Percentiles rank a stretch among this genome's conserved stretches.
phyloP scores from a whole-genome alignment of 2,888 invertebrate species.

The Sphaerophoria rueppellii region DNA sequence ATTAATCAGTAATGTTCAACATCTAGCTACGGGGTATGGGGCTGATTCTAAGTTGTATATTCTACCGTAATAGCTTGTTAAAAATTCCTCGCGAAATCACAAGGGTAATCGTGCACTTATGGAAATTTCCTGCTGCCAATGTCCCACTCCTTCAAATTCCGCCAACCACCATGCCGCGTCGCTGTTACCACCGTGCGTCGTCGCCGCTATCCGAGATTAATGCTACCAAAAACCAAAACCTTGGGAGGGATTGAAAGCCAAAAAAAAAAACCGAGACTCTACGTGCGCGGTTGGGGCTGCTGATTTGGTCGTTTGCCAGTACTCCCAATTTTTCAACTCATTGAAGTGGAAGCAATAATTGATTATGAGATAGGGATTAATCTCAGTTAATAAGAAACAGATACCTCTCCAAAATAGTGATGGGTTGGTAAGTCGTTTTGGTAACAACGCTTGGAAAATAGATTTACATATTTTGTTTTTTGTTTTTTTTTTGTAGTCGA shows the following conservation, averaged over 20 bases:
- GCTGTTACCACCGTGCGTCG: constrained; percentile 40
- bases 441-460: constrained; percentile 64
- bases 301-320: constrained; percentile 37
- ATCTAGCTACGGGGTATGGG: constrained; percentile 37
- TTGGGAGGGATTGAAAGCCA: constrained; percentile 13
- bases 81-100: constrained; percentile 73
- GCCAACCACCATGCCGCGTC: constrained; percentile 34
- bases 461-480: constrained; percentile 72
- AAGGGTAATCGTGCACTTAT: constrained; percentile 74
- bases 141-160: constrained; percentile 45
- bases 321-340: constrained; percentile 73
- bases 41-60: constrained; percentile 22
- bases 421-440: constrained; percentile 57
- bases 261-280: constrained; percentile 31
- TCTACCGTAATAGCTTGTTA: constrained; percentile 72
- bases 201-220: constrained; percentile 50
- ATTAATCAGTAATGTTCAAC: constrained; percentile 32
- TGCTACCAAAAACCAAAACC: constrained; percentile 47
- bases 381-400: constrained; percentile 74
- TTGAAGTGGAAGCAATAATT: constrained; percentile 74
- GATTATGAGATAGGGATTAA: constrained; percentile 73
- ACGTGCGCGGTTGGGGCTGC: constrained; percentile 35
- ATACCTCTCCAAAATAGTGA: constrained; percentile 51
- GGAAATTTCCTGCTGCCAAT: constrained; percentile 70
- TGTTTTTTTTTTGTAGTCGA: constrained; percentile 46